A percentile compares a stretch with the other conserved stretches of the same genome.
Conservation (phyloP, 2,888 invertebrate species). For the Acleris sparsana region DNA sequence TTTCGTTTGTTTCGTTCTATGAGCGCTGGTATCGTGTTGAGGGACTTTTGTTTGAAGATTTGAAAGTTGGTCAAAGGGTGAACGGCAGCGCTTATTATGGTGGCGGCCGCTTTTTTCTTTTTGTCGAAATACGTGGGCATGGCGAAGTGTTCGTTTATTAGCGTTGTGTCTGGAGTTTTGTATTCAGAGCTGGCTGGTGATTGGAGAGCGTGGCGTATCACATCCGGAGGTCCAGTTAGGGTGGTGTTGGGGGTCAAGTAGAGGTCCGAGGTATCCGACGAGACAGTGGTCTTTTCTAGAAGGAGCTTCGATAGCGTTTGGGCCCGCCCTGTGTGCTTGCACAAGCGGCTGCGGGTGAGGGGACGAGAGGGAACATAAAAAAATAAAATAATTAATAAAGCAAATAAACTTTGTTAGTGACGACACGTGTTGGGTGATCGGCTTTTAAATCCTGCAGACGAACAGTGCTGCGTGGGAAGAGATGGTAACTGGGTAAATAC, state of each 20-base stretch:
- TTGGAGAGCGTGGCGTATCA: conserved; percentile 55
- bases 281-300: conserved; percentile 54
- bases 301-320: conserved; percentile 57
- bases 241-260: conserved; percentile 70
- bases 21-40: conserved; percentile 74
- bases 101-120: conserved; percentile 63
- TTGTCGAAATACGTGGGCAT: conserved; percentile 79
- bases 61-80: conserved; percentile 75
- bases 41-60: conserved; percentile 76
- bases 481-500: neutral
- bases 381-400: conserved; percentile 64
- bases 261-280: conserved; percentile 59
- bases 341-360: conserved; percentile 47
- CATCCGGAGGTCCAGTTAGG: conserved; percentile 64
- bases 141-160: conserved; percentile 61
- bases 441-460: conserved; percentile 3
- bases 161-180: conserved; percentile 62
- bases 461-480: too few relatives aligned
- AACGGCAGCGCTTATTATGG: conserved; percentile 59
- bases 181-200: conserved; percentile 61
- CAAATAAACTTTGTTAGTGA: conserved; percentile 46
- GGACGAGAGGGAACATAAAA: conserved; percentile 46
- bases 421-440: conserved; percentile 28
- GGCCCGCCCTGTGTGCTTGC: conserved; percentile 56
- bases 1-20: conserved; percentile 60